phyloP scores from a whole-genome alignment of 2,113 vertebrate genomes.

The Psophia crepitans region DNA sequence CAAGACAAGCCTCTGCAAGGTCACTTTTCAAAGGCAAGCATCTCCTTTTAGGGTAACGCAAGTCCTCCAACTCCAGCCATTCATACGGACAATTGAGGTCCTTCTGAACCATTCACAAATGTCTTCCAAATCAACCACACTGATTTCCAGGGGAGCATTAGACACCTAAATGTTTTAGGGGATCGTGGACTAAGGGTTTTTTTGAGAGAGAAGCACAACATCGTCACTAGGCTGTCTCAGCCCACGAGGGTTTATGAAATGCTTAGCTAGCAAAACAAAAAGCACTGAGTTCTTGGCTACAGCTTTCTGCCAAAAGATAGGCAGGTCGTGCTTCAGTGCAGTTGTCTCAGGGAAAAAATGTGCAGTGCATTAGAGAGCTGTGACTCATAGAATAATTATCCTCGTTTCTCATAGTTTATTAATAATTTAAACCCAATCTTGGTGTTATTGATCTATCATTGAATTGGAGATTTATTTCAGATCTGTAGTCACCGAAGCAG shows the following conservation, averaged over 20 bases:
- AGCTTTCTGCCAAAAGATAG: constrained; percentile 41
- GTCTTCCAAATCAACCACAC: background rate
- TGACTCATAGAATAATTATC: constrained; percentile 45
- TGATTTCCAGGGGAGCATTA: background rate
- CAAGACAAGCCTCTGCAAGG: background rate
- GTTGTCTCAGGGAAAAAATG: constrained; percentile 50
- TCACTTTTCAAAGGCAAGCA: background rate
- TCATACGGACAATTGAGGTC: background rate
- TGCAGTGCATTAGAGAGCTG: constrained; percentile 35
- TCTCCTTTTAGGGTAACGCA: background rate
- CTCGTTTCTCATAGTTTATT: constrained; percentile 50
- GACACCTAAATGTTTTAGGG: background rate
- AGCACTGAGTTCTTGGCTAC: constrained; percentile 23
- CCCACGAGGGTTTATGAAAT: background rate
- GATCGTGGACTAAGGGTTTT: background rate
- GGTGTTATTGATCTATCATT: constrained; percentile 55
- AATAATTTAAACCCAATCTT: constrained; percentile 67
- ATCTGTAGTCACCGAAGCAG: constrained; percentile 62
- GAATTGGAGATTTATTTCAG: constrained; percentile 59
- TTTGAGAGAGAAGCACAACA: background rate
- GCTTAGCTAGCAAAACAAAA: constrained; percentile 55
- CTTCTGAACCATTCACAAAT: background rate
- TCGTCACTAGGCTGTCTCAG: background rate
- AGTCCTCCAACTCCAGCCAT: background rate
- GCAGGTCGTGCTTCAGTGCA: background rate